Conservation (phyloP, 2,888 invertebrate species). For the Parnassius mnemosyne region DNA sequence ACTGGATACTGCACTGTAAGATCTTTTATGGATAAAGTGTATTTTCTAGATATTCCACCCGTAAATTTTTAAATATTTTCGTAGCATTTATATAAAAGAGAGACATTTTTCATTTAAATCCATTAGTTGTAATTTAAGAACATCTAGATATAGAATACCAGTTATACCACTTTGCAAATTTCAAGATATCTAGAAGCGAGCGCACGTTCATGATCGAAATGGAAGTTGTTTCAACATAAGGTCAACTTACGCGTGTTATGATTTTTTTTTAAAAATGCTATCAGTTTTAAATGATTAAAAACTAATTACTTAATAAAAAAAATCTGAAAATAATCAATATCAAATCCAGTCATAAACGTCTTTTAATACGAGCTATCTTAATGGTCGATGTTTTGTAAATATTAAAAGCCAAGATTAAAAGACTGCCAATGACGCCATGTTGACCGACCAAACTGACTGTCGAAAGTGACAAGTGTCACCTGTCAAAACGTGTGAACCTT, state of each 20-base stretch:
- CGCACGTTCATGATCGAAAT: conserved; percentile 23
- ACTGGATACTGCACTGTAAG: conserved; percentile 2
- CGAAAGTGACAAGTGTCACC: conserved; percentile 50
- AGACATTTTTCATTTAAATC: conserved; percentile 10
- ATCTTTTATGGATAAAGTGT: conserved; percentile 16
- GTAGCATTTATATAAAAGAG: conserved; percentile 10
- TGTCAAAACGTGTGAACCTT: conserved; percentile 59
- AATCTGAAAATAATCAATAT: no score
- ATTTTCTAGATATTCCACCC: neutral
- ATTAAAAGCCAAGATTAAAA: no score
- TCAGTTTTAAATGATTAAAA: no score
- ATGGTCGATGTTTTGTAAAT: no score
- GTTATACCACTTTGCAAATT: conserved; percentile 20
- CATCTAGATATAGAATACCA: conserved; percentile 3
- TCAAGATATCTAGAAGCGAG: conserved; percentile 14
- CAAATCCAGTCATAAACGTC: no score
- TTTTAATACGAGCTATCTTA: no score
- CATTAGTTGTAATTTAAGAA: neutral
- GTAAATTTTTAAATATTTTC: conserved; percentile 12
- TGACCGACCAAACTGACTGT: conserved; percentile 46
- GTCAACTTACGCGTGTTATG: conserved; percentile 23
- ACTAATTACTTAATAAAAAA: no score
- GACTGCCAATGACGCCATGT: conserved; percentile 36
- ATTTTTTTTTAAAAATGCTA: neutral
- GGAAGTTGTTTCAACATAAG: conserved; percentile 31